Evolutionary conservation across 1,140 invertebrate genomes (phyloP), one percentile per base, ranked within the genome.

Genomic region (Lepidurus couesii): DNA sequence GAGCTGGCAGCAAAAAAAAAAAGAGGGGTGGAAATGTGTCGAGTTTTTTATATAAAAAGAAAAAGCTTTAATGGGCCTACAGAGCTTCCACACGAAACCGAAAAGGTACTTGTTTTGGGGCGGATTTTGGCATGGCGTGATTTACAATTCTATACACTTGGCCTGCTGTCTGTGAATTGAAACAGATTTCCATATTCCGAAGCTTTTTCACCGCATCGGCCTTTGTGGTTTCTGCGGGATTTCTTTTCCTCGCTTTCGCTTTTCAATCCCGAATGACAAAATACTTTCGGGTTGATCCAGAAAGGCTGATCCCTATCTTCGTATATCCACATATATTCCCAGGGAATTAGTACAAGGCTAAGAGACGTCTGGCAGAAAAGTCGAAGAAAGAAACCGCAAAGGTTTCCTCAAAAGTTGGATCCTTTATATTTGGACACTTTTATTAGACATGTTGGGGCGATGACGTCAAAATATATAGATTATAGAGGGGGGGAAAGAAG

Each of bases 151-250:
- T 65, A 21, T 65, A 65, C 53, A 65, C 53, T 65, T 65, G 53
- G 53, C 53, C 53, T 65, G 53, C 53, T 65, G 53, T 21, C 53
- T 65, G 53, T 65, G 53, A 65, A 65, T 65, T 13, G n/a, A 65
- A 65, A 65, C 53, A 21, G 21, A 65, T 65, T 65, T 65, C 7
- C 53, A 2, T 47, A 47, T 16, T 11, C 10, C 1, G 16, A 47
- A 47, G 16, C 53, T 65, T 65, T 34, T 34, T 65, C 53, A 7
- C 13, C 53, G 53, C 53, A 65, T 65, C 21, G 53, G 53, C 53
- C 53, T 65, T 65, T 65, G 53, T 16, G 53, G 53, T 65, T 16
- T 65, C 16, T 21, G 21, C 0, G 21, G 34, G 34, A 34, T 34
- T 34, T 34, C 34, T 34, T 34, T 34, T 34, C 34, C 34, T 34